A percentile compares a stretch with the other conserved stretches of the same genome.
phyloP scores from a whole-genome alignment of 2,113 vertebrate species.

The Laterallus jamaicensis region DNA sequence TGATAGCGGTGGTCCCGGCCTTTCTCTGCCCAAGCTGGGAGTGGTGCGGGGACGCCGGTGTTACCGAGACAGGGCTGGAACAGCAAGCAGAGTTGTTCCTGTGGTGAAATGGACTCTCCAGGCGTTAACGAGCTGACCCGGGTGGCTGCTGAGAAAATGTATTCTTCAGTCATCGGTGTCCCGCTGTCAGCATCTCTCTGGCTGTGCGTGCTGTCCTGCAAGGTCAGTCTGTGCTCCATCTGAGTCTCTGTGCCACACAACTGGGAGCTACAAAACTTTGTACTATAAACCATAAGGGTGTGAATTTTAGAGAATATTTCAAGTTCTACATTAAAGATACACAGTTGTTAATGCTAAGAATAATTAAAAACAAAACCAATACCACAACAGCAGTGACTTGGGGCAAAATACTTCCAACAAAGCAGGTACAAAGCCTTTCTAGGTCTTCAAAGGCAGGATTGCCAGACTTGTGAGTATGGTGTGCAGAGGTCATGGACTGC shows the following conservation, averaged over 20 bases:
- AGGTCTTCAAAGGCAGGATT: neutral
- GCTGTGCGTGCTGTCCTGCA: rapidly evolving
- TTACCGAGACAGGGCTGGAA: rapidly evolving
- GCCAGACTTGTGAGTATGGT: neutral
- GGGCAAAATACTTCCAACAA: neutral
- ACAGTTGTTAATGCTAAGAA: neutral
- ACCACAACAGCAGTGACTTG: too few species aligned
- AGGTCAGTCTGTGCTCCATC: neutral
- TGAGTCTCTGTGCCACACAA: rapidly evolving
- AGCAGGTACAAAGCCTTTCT: neutral
- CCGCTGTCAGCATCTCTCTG: neutral
- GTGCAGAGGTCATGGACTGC: neutral
- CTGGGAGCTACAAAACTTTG: too few species aligned
- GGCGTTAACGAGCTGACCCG: rapidly evolving
- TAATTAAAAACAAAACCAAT: neutral
- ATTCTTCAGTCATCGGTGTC: rapidly evolving
- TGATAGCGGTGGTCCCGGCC: rapidly evolving
- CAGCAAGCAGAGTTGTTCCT: rapidly evolving
- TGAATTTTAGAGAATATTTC: neutral
- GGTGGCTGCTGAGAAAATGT: neutral
- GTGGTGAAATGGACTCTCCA: neutral
- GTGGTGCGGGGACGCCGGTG: neutral
- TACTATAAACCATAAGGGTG: rapidly evolving
- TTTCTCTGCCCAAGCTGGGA: too few species aligned
- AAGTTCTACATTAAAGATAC: neutral